phyloP scores from a whole-genome alignment of 2,797 vertebrate species.

The Rhynchonycteris naso region DNA sequence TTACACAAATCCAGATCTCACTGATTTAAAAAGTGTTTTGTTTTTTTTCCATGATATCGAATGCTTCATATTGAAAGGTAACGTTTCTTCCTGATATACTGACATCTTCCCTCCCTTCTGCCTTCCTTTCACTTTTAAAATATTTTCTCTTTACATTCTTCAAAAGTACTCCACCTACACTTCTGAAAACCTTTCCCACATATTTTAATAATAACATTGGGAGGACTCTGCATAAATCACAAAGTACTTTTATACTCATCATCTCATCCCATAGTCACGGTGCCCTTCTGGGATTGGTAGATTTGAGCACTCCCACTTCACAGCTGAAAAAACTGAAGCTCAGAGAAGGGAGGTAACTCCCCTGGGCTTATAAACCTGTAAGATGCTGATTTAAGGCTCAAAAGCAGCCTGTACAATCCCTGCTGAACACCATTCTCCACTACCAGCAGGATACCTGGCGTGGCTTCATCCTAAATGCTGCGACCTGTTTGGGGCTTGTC shows the following conservation, averaged over 20 bases:
- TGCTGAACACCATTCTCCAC: fast-evolving
- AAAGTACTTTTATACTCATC: background rate
- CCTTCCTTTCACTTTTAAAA: background rate
- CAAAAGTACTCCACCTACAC: background rate
- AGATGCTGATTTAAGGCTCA: background rate
- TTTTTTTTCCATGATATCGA: background rate
- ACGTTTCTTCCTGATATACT: background rate
- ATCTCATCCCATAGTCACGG: background rate
- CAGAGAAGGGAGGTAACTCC: background rate
- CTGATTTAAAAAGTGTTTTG: background rate
- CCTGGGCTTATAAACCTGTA: background rate
- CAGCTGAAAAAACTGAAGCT: background rate
- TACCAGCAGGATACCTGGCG: background rate
- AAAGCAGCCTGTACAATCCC: background rate
- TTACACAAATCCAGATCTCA: background rate
- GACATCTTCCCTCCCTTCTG: background rate
- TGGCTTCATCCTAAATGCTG: background rate
- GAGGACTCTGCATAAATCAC: background rate
- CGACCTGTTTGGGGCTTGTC: background rate
- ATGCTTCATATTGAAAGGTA: background rate
- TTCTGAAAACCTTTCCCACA: background rate
- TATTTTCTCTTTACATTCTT: background rate
- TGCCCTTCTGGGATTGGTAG: background rate
- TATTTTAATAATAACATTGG: background rate
- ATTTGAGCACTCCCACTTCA: background rate